Percentiles rank a stretch among this genome's conserved stretches.
Conservation (phyloP, 92 coral and sea anemone species). For the Scolanthus callimorphus region DNA sequence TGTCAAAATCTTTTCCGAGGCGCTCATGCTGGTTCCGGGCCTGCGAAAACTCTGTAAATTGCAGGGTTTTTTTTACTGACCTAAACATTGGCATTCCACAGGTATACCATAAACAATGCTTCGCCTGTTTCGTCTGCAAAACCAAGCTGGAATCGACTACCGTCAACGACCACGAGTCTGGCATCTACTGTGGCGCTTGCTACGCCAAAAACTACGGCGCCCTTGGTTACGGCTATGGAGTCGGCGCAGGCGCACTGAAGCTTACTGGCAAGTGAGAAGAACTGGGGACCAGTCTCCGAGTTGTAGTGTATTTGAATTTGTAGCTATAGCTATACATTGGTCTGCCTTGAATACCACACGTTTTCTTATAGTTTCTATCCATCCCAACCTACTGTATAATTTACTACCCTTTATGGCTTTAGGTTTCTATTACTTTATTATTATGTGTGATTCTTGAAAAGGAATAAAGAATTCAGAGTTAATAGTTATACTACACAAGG, state of each 20-base stretch:
- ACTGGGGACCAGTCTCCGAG: too few relatives aligned
- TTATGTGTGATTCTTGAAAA: too few relatives aligned
- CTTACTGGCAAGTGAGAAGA: conserved; percentile 25
- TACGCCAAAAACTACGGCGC: conserved; percentile 32
- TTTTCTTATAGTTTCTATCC: too few relatives aligned
- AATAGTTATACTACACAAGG: too few relatives aligned
- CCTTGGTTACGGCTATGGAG: conserved; percentile 31
- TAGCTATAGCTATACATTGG: too few relatives aligned
- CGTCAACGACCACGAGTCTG: conserved; percentile 46
- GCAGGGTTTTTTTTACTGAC: background rate
- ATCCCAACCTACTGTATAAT: too few relatives aligned
- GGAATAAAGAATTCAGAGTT: too few relatives aligned
- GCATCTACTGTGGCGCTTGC: conserved; percentile 47
- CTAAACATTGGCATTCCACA: background rate
- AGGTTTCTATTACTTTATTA: too few relatives aligned
- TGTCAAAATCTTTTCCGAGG: background rate
- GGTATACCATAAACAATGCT: conserved; percentile 46
- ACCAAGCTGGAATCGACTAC: conserved; percentile 29
- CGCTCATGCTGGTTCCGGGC: background rate
- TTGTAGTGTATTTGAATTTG: too few relatives aligned
- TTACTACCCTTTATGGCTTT: too few relatives aligned
- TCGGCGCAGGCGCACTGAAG: conserved; percentile 31
- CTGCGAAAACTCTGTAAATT: background rate
- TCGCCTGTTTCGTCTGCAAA: conserved; percentile 34
- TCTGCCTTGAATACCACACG: too few relatives aligned